Evolutionary conservation across 2,888 invertebrate species (phyloP), one percentile per base, ranked within the genome.

Genomic region (Erebia aethiops): DNA sequence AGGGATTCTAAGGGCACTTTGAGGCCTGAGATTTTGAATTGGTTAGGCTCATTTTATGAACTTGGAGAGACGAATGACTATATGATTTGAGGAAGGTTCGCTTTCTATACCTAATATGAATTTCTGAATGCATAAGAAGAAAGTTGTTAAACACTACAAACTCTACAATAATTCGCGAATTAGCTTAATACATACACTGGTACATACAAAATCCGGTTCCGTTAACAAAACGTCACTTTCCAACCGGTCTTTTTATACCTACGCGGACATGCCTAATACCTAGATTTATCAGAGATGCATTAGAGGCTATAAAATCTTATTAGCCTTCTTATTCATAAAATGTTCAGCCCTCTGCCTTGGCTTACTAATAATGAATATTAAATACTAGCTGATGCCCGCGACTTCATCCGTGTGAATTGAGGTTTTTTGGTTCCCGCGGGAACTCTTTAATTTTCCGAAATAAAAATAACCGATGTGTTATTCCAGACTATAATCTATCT

Each of bases 171-270:
- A 70, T 71, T 60, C 58, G 62, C 67, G 61, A 68, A 74, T 74
- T 66, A 70, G 65, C 67, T 72, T 76, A 86, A 85, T 84, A 85
- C 57, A 57, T 26, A 63, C 54, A 54, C 26, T 60, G 41, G n/a
- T 54, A 54, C 54, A 10, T 43, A 85, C 84, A 80, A 80, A 82
- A 84, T 87, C 87, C 86, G 88, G 88, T 89, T 88, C 82, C 82
- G 81, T 83, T 79, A 85, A 86, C 86, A 87, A 88, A 87, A 85
- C 86, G 84, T 85, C 83, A 87, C 90, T 90, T 91, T 90, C 90
- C 79, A 90, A 90, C 90, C 89, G 88, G 89, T 91, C 86, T 80
- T 71, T 21, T 3, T 54, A 16, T 54, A 49, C 10, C 46, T 79
- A 82, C 80, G 80, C 74, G 79, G 74, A 74, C 65, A 68, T 61